Evolutionary conservation across 2,113 vertebrate genomes (phyloP), one percentile per base, ranked within the genome.

Genomic region (Cavia aperea): DNA sequence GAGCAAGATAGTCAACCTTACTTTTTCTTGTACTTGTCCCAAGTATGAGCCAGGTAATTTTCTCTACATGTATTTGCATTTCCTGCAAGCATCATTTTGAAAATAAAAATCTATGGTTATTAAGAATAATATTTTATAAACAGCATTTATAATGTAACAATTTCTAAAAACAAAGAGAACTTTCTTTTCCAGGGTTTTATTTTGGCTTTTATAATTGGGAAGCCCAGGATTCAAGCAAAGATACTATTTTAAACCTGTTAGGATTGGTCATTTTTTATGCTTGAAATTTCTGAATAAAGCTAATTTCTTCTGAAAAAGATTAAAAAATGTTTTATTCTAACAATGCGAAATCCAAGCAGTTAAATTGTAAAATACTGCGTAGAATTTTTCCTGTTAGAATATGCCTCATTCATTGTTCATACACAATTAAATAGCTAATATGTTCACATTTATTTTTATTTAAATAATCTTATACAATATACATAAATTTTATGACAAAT

Each of bases 191-290:
- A 23, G 16, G 79, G 16, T 68, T 75, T 89, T 94, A 54, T 89
- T 91, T 93, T 94, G 14, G 29, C 60, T 14, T 85, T 87, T 91
- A 78, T 51, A 81, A 46, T 15, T 81, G 89, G 46, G 68, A 58
- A 91, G 10, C 18, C 33, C 9, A 63, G 39, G n/a, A 89, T 79
- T 84, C 58, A 91, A 65, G 54, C 10, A 49, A 88, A 65, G 14
- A 5, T 81, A 75, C 83, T 93, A 10, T 73, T 89, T 88, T 29
- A 79, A 93, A 92, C 3, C 2, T 91, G 5, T 56, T 78, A 15
- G 13, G 7, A 8, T 31, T 82, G 31, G 4, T 77, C 9, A 82
- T 86, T 62, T 16, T 14, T 82, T 63, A 82, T 39, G 19, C 36
- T 46, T 56, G 49, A 72, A 70, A 72, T 68, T 73, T 75, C 21